Base-by-base conservation (phyloP, 2,113 vertebrate species). In the Coptodon bakossiorum region DNA sequence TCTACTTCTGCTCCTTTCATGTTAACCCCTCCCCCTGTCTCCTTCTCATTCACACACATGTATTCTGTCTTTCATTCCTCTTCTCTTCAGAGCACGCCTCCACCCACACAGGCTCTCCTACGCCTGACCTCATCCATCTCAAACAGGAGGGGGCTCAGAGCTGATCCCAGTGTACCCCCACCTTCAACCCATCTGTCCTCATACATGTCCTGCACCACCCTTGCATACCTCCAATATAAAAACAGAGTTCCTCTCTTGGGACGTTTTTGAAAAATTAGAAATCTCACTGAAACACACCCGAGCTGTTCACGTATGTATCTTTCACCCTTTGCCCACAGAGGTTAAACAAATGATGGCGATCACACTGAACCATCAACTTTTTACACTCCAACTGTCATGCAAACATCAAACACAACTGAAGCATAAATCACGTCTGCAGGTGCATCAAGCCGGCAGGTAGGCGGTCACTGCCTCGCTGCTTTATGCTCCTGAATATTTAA, bases 71-170 rank as follows among this genome's bases (percentile, higher is more conserved):
- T 36, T 63, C 61, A 3, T 24, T 71, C 7, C 36, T 71, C n/a
- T 71, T 1, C 12, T 24, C n/a, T 0, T 24, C 66, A 16, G 66
- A 14, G 66, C 66, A 43, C 5, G 7, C 36, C 63, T 68, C 36
- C 63, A 68, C 36, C 36, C 57, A 59, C 7, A 5, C 63, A 68
- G 63, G 19, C 19, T 14, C 34, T 68, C 11, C 11, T 13, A 22
- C 63, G n/a, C 63, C 36, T 43, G 5, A 3, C 12, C 66, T 71
- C 36, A 43, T 0, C 66, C 0, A 1, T 43, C 63, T 68, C 17
- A 24, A 40, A 24, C 12, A 14, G 5, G 7, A 71, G 38, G 12
- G 63, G 12, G 12, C 66, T 43, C n/a, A 68, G 36, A 68, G 63
- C 63, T 9, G 48, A 9, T 52, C 17, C 16, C 14, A 16, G 8